Percentiles rank a stretch among this genome's conserved stretches.
Evolutionary conservation across 2,113 vertebrate genomes (phyloP).

Genomic region (Nothocercus julius): DNA sequence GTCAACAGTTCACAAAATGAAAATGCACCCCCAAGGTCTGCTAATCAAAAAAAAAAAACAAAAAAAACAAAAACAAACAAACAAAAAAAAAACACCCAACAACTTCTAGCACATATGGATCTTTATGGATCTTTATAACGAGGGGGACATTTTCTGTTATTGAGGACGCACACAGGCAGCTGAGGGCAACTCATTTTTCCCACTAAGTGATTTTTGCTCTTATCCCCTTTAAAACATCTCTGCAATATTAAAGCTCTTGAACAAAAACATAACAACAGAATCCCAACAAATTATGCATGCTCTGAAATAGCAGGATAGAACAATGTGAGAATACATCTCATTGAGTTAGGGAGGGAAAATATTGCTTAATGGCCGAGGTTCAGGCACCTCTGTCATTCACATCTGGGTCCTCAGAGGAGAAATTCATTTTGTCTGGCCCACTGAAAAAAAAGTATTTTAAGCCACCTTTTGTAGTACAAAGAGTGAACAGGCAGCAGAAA

Average conservation of each 20-base stretch:
- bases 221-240: constrained; percentile 5
- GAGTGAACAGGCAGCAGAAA: background rate
- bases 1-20: constrained; percentile 42
- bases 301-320: constrained; percentile 7
- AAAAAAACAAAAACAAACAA: too few species aligned
- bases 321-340: background rate
- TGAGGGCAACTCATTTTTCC: constrained; percentile 40
- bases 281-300: background rate
- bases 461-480: background rate
- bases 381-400: constrained; percentile 47
- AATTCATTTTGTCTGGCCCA: background rate
- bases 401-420: background rate
- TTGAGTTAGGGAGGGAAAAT: background rate
- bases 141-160: constrained; percentile 24
- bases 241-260: background rate
- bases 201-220: background rate
- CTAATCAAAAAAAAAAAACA: background rate
- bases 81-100: background rate
- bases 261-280: constrained; percentile 18
- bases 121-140: constrained; percentile 1
- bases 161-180: constrained; percentile 5
- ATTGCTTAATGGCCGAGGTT: constrained; percentile 45
- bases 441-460: background rate
- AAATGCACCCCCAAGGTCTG: background rate
- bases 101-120: background rate